These are phyloP conservation scores for Parambassis ranga DNA, from an alignment of 2,797 vertebrate species.

Conservation along the genomic window DNA sequence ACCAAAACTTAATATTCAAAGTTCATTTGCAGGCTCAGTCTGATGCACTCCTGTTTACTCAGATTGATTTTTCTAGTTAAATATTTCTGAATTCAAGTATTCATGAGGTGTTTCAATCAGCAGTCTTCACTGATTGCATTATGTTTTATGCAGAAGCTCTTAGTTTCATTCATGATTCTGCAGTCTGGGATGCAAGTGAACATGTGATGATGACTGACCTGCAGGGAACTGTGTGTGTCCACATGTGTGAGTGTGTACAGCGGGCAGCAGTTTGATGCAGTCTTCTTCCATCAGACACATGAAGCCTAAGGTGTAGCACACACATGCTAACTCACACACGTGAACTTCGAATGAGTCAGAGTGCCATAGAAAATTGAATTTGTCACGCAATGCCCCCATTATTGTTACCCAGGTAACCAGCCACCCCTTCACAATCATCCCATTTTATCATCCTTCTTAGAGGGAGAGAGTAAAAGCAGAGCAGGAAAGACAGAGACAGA, in stretches of 20 bases:
- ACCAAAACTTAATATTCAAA: too few relatives aligned
- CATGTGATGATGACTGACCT: background rate
- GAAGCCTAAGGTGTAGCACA: background rate
- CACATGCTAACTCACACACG: conserved; percentile 22
- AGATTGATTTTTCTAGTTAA: conserved; percentile 1
- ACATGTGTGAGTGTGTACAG: background rate
- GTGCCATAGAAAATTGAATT: conserved; percentile 64
- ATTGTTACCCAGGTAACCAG: conserved; percentile 76
- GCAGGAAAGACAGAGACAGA: background rate
- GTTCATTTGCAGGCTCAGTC: conserved; percentile 10
- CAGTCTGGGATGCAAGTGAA: background rate
- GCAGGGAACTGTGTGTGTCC: background rate
- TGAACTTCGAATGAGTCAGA: conserved; percentile 49
- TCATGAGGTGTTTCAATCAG: conserved; percentile 10
- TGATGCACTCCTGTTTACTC: conserved; percentile 8
- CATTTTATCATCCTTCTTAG: conserved; percentile 56
- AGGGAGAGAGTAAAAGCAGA: conserved; percentile 13
- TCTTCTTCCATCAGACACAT: background rate
- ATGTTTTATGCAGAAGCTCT: background rate
- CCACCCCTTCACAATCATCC: conserved; percentile 65
- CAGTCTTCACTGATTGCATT: background rate
- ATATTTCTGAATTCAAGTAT: background rate
- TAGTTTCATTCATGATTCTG: background rate
- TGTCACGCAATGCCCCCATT: conserved; percentile 70
- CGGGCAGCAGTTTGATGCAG: background rate